phyloP scores from a whole-genome alignment of 2,888 invertebrate genomes.

The Elmis aenea region DNA sequence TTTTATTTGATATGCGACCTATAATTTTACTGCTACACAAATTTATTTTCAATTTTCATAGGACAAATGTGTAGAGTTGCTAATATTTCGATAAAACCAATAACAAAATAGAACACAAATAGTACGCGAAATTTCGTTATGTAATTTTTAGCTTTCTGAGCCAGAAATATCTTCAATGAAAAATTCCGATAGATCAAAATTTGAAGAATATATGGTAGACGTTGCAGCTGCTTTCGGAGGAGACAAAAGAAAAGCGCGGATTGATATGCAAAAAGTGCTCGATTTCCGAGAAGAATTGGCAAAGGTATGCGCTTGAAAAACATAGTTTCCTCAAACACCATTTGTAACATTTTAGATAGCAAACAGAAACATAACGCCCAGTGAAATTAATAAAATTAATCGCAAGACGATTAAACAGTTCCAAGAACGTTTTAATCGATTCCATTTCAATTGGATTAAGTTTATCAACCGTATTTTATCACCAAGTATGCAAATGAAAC shows the following conservation, averaged over 20 bases:
- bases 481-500: slow-evolving; percentile 4
- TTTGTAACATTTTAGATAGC: too few relatives aligned
- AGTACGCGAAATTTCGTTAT: too few relatives aligned
- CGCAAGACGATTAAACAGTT: neutral
- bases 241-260: slow-evolving; percentile 12
- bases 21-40: too few relatives aligned
- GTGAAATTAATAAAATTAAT: neutral
- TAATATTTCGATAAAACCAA: too few relatives aligned
- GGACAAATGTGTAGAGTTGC: too few relatives aligned
- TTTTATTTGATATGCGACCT: too few relatives aligned
- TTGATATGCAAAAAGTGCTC: slow-evolving; percentile 27
- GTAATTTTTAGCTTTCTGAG: too few relatives aligned
- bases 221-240: slow-evolving; percentile 29
- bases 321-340: too few relatives aligned
- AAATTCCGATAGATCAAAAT: slow-evolving; percentile 8
- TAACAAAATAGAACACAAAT: too few relatives aligned
- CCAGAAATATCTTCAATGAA: too few relatives aligned
- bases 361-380: neutral
- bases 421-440: slow-evolving; percentile 3
- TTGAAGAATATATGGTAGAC: slow-evolving; percentile 26
- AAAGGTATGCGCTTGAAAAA: too few relatives aligned
- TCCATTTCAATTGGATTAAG: slow-evolving; percentile 8
- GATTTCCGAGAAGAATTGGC: slow-evolving; percentile 28
- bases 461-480: slow-evolving; percentile 7
- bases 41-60: too few relatives aligned